These are phyloP conservation scores for Xanthorhoe designata DNA, from an alignment of 2,888 invertebrate genomes.

Conservation along the genomic window DNA sequence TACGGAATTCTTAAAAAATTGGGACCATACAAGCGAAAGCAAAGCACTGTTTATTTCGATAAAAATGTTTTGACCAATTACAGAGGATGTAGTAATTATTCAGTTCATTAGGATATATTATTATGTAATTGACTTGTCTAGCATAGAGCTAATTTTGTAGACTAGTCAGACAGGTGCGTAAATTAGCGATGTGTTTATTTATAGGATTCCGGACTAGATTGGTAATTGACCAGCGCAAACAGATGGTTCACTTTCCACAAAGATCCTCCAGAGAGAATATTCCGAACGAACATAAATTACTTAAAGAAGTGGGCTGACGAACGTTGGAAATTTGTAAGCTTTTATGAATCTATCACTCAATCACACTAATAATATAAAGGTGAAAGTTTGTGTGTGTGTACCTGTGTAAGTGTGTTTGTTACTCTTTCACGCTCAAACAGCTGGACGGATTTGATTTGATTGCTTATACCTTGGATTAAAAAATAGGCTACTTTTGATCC, in stretches of 20 bases:
- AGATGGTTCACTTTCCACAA: not conserved
- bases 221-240: not conserved
- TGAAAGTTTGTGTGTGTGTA: no score
- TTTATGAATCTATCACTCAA: no score
- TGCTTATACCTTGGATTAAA: no score
- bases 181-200: conserved; percentile 29
- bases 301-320: not conserved
- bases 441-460: no score
- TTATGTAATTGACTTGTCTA: conserved; percentile 31
- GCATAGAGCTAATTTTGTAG: conserved; percentile 22
- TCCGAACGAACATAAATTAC: not conserved
- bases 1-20: no score
- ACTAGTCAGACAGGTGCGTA: conserved; percentile 17
- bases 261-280: not conserved
- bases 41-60: not conserved
- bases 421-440: no score
- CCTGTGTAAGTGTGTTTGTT: no score
- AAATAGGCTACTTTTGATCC: no score
- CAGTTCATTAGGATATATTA: conserved; percentile 19
- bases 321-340: not conserved
- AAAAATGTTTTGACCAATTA: not conserved
- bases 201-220: not conserved
- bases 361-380: no score
- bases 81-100: conserved; percentile 18
- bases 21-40: no score